phyloP scores from a whole-genome alignment of 2,113 vertebrate genomes.

The Mirza zaza region DNA sequence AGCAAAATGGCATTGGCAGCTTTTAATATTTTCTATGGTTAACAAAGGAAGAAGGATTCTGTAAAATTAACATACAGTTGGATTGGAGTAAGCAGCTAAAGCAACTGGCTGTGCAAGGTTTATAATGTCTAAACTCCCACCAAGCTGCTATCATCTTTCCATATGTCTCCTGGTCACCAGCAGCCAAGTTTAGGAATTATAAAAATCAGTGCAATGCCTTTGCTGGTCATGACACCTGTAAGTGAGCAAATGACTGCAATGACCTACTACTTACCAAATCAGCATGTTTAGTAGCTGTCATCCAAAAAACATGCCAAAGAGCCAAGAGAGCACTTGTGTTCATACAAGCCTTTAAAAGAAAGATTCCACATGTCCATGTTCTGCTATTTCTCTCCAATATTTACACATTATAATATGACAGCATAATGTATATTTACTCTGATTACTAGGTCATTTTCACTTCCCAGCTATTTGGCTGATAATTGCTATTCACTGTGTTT shows the following conservation, averaged over 20 bases:
- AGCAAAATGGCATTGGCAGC: not conserved
- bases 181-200: constrained; percentile 45
- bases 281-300: not conserved
- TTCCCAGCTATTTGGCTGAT: constrained; percentile 75
- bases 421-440: constrained; percentile 73
- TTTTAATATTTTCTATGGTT: constrained; percentile 47
- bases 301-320: not conserved
- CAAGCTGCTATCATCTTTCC: constrained; percentile 6
- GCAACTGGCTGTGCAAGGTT: not conserved
- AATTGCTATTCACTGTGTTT: constrained; percentile 55
- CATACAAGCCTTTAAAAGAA: not conserved
- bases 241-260: constrained; percentile 40
- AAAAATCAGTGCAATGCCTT: not conserved
- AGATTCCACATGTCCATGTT: constrained; percentile 30
- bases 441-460: constrained; percentile 77
- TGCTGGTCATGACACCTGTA: not conserved
- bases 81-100: constrained; percentile 29
- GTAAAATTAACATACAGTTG: not conserved
- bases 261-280: not conserved
- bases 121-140: constrained; percentile 17
- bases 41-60: constrained; percentile 35
- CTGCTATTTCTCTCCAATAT: constrained; percentile 49
- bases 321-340: not conserved
- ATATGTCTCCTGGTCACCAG: not conserved
- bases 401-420: constrained; percentile 58